A percentile compares a stretch with the other conserved stretches of the same genome.
These are phyloP conservation scores for Capreolus pygargus DNA, from an alignment of 2,113 vertebrate genomes.

Conservation along the genomic window DNA sequence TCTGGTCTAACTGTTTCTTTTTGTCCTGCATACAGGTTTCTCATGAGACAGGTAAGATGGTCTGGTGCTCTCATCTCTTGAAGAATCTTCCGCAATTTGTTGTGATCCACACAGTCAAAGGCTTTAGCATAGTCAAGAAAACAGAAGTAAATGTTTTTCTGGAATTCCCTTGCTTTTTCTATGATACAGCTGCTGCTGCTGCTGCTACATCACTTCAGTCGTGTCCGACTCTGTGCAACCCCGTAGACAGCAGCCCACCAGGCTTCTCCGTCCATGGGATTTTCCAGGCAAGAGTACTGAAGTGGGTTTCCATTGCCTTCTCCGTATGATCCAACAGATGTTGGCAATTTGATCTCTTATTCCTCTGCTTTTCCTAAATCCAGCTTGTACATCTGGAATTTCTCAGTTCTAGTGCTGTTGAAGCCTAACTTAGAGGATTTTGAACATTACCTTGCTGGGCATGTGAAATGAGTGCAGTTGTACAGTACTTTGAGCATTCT, in stretches of 20 bases:
- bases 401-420: neutral
- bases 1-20: neutral
- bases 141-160: neutral
- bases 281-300: neutral
- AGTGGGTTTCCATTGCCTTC: neutral
- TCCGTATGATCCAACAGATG: neutral
- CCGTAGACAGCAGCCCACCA: neutral
- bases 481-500: neutral
- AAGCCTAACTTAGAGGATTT: neutral
- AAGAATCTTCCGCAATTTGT: neutral
- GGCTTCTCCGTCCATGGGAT: neutral
- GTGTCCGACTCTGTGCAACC: fast-evolving
- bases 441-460: neutral
- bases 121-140: neutral
- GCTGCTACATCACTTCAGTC: neutral
- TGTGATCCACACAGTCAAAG: neutral
- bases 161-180: neutral
- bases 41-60: neutral
- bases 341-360: neutral
- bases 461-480: neutral
- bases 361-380: neutral
- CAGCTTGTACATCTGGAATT: neutral
- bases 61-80: neutral
- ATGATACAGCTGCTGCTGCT: neutral
- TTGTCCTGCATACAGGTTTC: neutral